These are phyloP conservation scores for Macaca mulatta DNA, from an alignment of 2,113 vertebrate species.

Conservation along the genomic window DNA sequence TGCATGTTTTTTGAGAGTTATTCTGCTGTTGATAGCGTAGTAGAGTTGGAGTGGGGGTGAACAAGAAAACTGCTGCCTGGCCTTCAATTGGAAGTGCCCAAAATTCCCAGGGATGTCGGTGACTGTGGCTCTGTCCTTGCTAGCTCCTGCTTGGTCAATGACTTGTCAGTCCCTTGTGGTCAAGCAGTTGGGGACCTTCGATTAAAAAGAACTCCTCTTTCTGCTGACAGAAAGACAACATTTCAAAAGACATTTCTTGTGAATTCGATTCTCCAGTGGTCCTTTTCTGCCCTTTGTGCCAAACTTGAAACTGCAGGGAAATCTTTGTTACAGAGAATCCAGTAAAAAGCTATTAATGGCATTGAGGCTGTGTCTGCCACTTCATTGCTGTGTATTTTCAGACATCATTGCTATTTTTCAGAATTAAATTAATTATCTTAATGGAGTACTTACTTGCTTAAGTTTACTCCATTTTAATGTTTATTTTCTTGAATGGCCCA, in stretches of 20 bases:
- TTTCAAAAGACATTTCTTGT: conserved; percentile 20
- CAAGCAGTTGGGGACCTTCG: neutral
- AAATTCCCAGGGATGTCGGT: neutral
- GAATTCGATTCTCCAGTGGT: neutral
- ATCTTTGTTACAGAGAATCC: conserved; percentile 44
- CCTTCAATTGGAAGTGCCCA: neutral
- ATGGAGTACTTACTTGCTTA: conserved; percentile 24
- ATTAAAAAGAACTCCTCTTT: neutral
- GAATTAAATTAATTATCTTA: conserved; percentile 60
- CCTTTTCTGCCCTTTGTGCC: neutral
- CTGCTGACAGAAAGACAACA: neutral
- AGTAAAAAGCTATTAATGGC: conserved; percentile 48
- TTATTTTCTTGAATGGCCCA: conserved; percentile 49
- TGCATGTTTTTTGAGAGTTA: neutral
- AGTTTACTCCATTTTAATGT: conserved; percentile 44
- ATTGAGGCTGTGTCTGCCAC: neutral
- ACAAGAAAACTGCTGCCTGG: neutral
- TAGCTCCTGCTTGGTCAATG: neutral
- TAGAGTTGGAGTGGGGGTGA: neutral
- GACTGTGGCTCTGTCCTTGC: neutral
- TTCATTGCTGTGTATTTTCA: conserved; percentile 54
- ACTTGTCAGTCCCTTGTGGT: neutral
- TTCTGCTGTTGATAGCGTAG: neutral
- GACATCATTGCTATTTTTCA: conserved; percentile 54
- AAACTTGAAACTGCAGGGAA: conserved; percentile 42